Percentiles rank a stretch among this genome's conserved stretches.
phyloP scores from a whole-genome alignment of 2,113 vertebrate species.

The Lepidothrix coronata region DNA sequence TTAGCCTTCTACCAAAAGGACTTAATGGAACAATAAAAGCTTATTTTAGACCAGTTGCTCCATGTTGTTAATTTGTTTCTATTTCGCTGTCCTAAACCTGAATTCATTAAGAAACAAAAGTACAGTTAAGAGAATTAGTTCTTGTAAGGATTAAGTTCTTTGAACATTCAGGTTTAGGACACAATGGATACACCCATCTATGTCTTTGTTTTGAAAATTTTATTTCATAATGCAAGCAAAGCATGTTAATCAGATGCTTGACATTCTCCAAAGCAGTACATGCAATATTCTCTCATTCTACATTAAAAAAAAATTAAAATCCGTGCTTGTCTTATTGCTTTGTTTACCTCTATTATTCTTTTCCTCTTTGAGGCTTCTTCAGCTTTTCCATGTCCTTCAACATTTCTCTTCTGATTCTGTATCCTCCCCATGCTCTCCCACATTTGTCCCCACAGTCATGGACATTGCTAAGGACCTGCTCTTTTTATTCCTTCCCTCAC shows the following conservation, averaged over 20 bases:
- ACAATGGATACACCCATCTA: not conserved
- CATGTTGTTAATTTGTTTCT: not conserved
- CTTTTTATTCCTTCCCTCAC: not conserved
- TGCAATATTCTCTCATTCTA: not conserved
- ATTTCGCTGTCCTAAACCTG: not conserved
- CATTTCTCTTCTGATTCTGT: not conserved
- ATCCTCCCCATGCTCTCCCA: not conserved
- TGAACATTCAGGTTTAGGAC: not conserved
- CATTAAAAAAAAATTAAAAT: not conserved
- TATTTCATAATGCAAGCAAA: not conserved
- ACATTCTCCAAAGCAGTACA: not conserved
- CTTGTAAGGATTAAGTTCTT: not conserved
- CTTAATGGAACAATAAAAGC: not conserved
- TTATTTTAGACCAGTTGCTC: not conserved
- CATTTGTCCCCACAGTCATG: not conserved
- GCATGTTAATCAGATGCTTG: not conserved
- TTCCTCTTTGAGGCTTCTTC: not conserved
- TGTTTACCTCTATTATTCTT: not conserved
- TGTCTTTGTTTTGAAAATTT: not conserved
- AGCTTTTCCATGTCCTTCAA: not conserved
- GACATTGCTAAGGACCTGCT: not conserved
- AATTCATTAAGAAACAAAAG: not conserved
- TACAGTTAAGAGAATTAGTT: not conserved
- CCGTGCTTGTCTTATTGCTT: accelerated
- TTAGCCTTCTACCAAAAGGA: not conserved